Conservation (phyloP, 2,888 invertebrate species). For the Nipponacmea schrenckii region DNA sequence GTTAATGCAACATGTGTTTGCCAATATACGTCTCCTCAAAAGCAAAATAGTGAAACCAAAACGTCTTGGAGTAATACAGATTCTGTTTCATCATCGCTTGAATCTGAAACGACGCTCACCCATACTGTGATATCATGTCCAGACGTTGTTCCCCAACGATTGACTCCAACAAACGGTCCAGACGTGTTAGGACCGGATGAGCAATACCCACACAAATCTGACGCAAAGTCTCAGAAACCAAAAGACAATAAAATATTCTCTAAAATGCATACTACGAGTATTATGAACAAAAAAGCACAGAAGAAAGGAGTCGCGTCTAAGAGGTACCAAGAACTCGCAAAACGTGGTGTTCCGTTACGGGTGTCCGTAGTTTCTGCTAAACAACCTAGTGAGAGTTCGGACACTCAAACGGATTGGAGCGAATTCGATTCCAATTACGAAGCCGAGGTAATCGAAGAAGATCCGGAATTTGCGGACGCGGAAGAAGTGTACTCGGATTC, state of each 20-base stretch:
- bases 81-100: not conserved
- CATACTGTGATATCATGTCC: not conserved
- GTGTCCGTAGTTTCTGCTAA: constrained; percentile 47
- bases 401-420: constrained; percentile 5
- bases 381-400: constrained; percentile 20
- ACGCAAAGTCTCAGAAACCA: not conserved
- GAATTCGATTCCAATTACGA: constrained; percentile 10
- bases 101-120: not conserved
- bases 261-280: not conserved
- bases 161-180: not conserved
- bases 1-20: not conserved
- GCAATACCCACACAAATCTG: constrained; percentile 28
- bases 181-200: constrained; percentile 34
- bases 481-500: constrained; percentile 42
- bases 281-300: not conserved
- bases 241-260: constrained; percentile 8
- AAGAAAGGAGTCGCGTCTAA: constrained; percentile 33
- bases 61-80: not conserved
- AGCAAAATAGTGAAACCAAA: constrained; percentile 4
- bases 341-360: constrained; percentile 53
- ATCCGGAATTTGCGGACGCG: constrained; percentile 29
- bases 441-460: constrained; percentile 24
- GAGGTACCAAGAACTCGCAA: constrained; percentile 50
- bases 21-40: constrained; percentile 16
- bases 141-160: not conserved